A percentile compares a stretch with the other conserved stretches of the same genome.
These are phyloP conservation scores for Circaetus gallicus DNA, from an alignment of 2,113 vertebrate species.

Conservation along the genomic window DNA sequence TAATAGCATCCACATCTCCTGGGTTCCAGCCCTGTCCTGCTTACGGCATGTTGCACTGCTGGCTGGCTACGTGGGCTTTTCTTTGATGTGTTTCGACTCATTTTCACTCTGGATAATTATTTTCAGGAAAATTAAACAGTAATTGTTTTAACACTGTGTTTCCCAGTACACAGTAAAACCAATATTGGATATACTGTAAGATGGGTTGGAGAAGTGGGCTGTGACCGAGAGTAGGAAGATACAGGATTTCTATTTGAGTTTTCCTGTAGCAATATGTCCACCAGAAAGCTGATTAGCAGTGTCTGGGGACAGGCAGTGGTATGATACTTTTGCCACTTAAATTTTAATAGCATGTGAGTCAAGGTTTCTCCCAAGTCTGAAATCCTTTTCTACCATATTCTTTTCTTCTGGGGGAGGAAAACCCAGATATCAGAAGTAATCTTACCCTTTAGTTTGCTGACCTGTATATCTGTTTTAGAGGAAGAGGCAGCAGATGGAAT, in stretches of 20 bases:
- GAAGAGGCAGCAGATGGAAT: neutral
- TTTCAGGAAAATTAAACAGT: neutral
- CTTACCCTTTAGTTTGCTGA: neutral
- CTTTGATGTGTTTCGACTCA: neutral
- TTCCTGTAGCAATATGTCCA: neutral
- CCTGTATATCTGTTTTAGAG: neutral
- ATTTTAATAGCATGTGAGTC: neutral
- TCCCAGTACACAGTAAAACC: neutral
- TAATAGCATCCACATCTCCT: neutral
- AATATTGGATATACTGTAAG: no score
- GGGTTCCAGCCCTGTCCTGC: neutral
- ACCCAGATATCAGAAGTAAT: neutral
- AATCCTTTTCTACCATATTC: neutral
- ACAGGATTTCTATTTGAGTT: neutral
- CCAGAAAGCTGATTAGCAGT: neutral
- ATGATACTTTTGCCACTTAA: neutral
- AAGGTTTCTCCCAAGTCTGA: neutral
- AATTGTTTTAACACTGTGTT: neutral
- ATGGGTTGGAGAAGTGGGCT: neutral
- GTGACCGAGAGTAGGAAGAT: neutral
- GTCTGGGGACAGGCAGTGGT: neutral
- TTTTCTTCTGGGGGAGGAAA: neutral
- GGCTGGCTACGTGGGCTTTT: neutral
- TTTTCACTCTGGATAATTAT: neutral
- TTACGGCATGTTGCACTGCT: rapidly evolving